Evolutionary conservation across 2,113 vertebrate genomes (phyloP).

Genomic region (Crotophaga sulcirostris): DNA sequence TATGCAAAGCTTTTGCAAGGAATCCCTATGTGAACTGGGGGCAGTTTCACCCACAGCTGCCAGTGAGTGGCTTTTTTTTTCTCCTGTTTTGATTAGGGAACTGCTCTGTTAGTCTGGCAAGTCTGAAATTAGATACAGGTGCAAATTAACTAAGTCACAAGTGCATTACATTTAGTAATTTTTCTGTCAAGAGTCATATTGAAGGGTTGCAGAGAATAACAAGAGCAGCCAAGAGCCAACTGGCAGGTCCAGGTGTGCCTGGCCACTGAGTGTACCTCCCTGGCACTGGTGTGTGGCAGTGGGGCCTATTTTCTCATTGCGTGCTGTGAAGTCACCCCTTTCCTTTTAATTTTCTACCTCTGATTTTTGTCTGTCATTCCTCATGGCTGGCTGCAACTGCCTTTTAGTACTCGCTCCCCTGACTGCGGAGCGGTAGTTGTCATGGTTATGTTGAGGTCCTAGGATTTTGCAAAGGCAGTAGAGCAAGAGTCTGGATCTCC

Average conservation of each 20-base stretch:
- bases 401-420: background rate
- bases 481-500: background rate
- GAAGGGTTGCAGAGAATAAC: constrained; percentile 50
- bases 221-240: background rate
- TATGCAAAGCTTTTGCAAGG: background rate
- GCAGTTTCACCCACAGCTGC: background rate
- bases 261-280: background rate
- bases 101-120: constrained; percentile 68
- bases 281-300: background rate
- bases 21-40: background rate
- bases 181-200: constrained; percentile 67
- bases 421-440: background rate
- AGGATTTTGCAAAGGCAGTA: background rate
- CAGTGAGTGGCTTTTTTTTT: constrained; percentile 3
- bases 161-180: constrained; percentile 65
- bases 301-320: background rate
- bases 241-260: constrained; percentile 2
- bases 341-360: background rate
- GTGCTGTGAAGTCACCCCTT: background rate
- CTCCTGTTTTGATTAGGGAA: constrained; percentile 67
- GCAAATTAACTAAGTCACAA: constrained; percentile 72
- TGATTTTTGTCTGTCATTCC: background rate
- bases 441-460: background rate
- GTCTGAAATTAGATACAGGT: constrained; percentile 74
- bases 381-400: background rate